phyloP scores from a whole-genome alignment of 2,113 vertebrate species.

The Macrotis lagotis region DNA sequence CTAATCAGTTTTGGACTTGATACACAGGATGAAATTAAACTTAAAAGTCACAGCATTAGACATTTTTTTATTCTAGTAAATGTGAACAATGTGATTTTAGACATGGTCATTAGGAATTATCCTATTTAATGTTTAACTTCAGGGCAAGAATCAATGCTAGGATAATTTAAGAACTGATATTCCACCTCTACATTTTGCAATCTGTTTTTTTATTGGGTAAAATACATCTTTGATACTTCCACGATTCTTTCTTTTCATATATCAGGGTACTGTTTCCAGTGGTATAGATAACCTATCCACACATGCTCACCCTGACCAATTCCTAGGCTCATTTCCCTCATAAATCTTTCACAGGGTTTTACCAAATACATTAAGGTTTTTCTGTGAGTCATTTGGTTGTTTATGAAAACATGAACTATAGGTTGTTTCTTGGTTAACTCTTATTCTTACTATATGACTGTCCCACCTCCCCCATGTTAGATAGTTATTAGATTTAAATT shows the following conservation, averaged over 20 bases:
- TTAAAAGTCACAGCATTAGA: conserved; percentile 31
- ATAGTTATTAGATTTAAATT: not conserved
- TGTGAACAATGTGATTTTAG: conserved; percentile 24
- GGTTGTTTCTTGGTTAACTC: not conserved
- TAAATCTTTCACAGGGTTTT: not conserved
- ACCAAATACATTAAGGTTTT: not conserved
- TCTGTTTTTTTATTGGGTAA: not conserved
- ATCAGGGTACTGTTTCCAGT: not conserved
- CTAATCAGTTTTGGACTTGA: conserved; percentile 56
- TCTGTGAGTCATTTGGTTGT: not conserved
- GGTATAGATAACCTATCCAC: not conserved
- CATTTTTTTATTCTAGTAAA: conserved; percentile 43
- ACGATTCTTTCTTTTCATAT: not conserved
- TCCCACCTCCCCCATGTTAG: not conserved
- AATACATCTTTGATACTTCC: not conserved
- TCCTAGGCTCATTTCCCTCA: not conserved
- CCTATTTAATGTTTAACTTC: not conserved
- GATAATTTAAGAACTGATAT: not conserved
- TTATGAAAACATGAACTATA: not conserved
- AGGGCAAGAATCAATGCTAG: not conserved
- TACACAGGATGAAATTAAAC: not conserved
- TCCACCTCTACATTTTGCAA: not conserved
- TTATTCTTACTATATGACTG: not conserved
- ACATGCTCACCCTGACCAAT: not conserved
- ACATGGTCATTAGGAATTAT: not conserved